phyloP scores from a whole-genome alignment of 2,113 vertebrate genomes.

The Oncorhynchus masou region DNA sequence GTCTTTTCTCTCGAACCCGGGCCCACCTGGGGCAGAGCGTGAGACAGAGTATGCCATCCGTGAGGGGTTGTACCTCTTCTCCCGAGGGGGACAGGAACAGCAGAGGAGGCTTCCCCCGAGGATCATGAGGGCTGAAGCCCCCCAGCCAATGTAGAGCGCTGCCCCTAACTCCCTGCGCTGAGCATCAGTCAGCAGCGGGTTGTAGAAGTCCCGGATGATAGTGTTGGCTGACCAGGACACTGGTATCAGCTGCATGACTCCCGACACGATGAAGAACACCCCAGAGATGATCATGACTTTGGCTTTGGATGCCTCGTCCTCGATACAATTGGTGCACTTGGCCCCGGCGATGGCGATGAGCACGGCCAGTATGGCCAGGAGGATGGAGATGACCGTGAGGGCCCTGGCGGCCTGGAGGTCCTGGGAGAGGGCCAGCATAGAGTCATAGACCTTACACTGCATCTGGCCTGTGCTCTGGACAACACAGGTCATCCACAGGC shows the following conservation, averaged over 20 bases:
- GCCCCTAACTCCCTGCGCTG: conserved; percentile 73
- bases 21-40: conserved; percentile 53
- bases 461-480: conserved; percentile 78
- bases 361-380: conserved; percentile 69
- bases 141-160: conserved; percentile 74
- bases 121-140: conserved; percentile 64
- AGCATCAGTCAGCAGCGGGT: conserved; percentile 66
- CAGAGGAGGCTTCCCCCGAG: conserved; percentile 72
- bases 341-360: conserved; percentile 72
- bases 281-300: conserved; percentile 76
- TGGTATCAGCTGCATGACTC: conserved; percentile 75
- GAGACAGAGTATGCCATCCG: conserved; percentile 67
- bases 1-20: conserved; percentile 70
- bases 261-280: conserved; percentile 71
- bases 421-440: conserved; percentile 72
- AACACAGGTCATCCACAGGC: conserved; percentile 78
- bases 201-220: conserved; percentile 77
- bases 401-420: conserved; percentile 75
- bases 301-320: conserved; percentile 72
- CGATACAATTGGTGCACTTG: conserved; percentile 79
- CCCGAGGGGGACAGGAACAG: conserved; percentile 72
- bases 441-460: conserved; percentile 79
- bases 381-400: conserved; percentile 74
- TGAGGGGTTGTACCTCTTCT: conserved; percentile 67
- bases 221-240: conserved; percentile 75